Evolutionary conservation across 2,888 invertebrate genomes (phyloP), one percentile per base, ranked within the genome.

Genomic region (Trachelus stipa): DNA sequence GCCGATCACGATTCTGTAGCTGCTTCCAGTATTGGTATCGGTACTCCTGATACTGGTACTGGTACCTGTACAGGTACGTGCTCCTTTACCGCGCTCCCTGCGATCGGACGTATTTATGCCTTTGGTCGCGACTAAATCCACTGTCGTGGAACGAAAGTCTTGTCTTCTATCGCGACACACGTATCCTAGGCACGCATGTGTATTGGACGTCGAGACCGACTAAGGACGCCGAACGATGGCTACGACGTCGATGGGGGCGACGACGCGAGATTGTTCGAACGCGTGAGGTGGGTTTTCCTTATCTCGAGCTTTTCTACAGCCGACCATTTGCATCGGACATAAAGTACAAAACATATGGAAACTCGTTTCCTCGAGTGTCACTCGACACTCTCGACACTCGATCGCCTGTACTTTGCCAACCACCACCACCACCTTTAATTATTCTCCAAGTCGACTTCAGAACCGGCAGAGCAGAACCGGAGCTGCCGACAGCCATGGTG

Each of bases 51-150:
- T 9, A 56, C 56, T 23, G 56, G 40, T 40, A 40, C 40, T 15
- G 15, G 56, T 56, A 56, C 40, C 23, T 9, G 40, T 56, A 9
- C 40, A 1, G 40, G 40, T 40, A 40, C 69, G 69, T 33, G 69
- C 69, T 33, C 69, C 69, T 30, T 33, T 33, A 12, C 69, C 31
- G 71, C 33, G 71, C 34, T 31, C 12, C 71, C 31, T 33, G 12
- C 15, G 71, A 71, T 71, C 71, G 81, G 80, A 78, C 74, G 78
- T 82, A 81, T 83, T 83, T 83, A 82, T 81, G 79, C 75, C 56
- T 77, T 77, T 71, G 79, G 81, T 82, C 71, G 81, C 76, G 77
- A 77, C 80, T 82, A 81, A 82, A 83, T 83, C 80, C 79, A 74
- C 76, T 76, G 73, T 74, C 75, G 37, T 23, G 75, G 68, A 35